These are phyloP conservation scores for Nibea coibor DNA, from an alignment of 2,113 vertebrate genomes.

Conservation along the genomic window DNA sequence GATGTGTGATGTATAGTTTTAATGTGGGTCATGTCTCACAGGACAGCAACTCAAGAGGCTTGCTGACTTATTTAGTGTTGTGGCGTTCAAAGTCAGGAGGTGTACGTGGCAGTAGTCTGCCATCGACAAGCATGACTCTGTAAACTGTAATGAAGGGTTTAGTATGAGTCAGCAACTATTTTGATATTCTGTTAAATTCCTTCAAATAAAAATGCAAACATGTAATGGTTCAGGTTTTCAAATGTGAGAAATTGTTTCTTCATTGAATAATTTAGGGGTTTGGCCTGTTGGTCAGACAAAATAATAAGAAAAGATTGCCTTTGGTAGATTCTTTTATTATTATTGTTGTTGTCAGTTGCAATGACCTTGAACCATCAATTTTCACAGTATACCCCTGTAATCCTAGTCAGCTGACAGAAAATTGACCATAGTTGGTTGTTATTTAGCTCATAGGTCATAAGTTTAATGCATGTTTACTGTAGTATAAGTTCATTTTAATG, in stretches of 20 bases:
- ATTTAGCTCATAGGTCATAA: too few species aligned
- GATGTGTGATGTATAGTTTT: constrained; percentile 27
- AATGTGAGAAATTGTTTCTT: background rate
- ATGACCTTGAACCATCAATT: too few species aligned
- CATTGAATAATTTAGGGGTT: background rate
- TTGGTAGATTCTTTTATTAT: background rate
- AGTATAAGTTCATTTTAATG: too few species aligned
- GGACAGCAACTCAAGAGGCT: constrained; percentile 20
- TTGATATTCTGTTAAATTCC: too few species aligned
- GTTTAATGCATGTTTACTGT: too few species aligned
- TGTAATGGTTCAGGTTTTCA: background rate
- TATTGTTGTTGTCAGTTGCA: too few species aligned
- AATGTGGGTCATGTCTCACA: constrained; percentile 42
- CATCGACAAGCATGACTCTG: background rate
- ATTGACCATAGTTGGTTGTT: background rate
- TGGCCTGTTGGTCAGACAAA: background rate
- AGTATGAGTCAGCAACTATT: too few species aligned
- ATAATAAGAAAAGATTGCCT: background rate
- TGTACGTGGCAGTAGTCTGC: background rate
- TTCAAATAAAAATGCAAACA: background rate
- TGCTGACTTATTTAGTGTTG: constrained; percentile 4
- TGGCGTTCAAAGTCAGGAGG: constrained; percentile 15
- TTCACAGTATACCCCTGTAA: too few species aligned
- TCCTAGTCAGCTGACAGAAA: background rate
- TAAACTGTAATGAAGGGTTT: too few species aligned